Evolutionary conservation across 1,140 invertebrate genomes (phyloP).

Genomic region (Panagrolaimus sp.): DNA sequence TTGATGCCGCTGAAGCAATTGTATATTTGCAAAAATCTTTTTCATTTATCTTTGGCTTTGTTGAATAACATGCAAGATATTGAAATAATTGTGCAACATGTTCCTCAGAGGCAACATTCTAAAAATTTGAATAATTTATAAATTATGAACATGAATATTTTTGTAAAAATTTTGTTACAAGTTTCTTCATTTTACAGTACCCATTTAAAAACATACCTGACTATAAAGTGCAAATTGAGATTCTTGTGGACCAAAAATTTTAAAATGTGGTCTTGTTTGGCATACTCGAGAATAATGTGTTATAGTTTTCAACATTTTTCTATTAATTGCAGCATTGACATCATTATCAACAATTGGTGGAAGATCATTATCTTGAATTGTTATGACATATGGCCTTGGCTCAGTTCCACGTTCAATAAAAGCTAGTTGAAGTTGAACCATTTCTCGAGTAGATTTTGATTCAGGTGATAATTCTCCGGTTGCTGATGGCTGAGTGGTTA

Average conservation of each 20-base stretch:
- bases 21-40: background rate
- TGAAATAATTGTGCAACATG: slow-evolving; percentile 4
- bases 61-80: background rate
- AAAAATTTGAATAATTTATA: no score
- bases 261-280: background rate
- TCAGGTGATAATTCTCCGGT: background rate
- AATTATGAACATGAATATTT: no score
- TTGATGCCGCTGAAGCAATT: background rate
- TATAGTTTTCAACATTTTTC: slow-evolving; percentile 1
- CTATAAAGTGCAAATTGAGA: background rate
- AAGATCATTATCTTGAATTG: background rate
- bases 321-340: background rate
- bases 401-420: background rate
- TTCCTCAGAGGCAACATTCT: background rate
- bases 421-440: background rate
- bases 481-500: background rate
- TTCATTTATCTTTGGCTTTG: slow-evolving; percentile 6
- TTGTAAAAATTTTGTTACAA: no score
- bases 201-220: background rate
- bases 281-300: background rate
- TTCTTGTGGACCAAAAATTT: background rate
- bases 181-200: no score
- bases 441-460: background rate
- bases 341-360: slow-evolving; percentile 4
- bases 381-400: background rate